phyloP scores from a whole-genome alignment of 2,888 invertebrate species.

The Tetranychus piercei region DNA sequence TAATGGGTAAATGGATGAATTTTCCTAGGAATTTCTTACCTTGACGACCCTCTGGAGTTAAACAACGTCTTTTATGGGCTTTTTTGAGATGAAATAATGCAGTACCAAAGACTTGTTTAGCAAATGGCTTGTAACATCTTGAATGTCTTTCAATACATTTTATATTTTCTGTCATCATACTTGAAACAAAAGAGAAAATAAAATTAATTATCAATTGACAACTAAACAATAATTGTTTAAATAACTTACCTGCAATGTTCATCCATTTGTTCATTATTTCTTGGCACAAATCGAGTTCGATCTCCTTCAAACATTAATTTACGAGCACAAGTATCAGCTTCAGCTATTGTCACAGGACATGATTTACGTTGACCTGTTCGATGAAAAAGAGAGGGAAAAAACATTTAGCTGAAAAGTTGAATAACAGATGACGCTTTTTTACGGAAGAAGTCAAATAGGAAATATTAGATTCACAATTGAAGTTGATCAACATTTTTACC shows the following conservation, averaged over 20 bases:
- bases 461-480: neutral
- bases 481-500: neutral
- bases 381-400: too few relatives aligned
- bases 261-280: conserved; percentile 2
- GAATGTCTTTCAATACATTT: conserved; percentile 12
- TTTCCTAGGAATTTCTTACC: too few relatives aligned
- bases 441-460: neutral
- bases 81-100: conserved; percentile 10
- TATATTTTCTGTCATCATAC: conserved; percentile 10
- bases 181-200: neutral
- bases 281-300: conserved; percentile 7
- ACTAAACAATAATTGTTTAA: neutral
- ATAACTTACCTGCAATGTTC: conserved; percentile 12
- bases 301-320: conserved; percentile 14
- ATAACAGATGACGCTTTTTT: too few relatives aligned
- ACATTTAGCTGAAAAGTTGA: too few relatives aligned
- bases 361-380: conserved; percentile 6
- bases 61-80: conserved; percentile 9
- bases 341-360: neutral
- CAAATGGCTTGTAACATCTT: conserved; percentile 9
- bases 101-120: conserved; percentile 3
- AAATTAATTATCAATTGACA: neutral
- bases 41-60: neutral
- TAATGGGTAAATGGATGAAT: neutral
- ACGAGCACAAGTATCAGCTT: conserved; percentile 12